Evolutionary conservation across 1,140 invertebrate species (phyloP), one percentile per base, ranked within the genome.

Genomic region (Drosophila parvula): DNA sequence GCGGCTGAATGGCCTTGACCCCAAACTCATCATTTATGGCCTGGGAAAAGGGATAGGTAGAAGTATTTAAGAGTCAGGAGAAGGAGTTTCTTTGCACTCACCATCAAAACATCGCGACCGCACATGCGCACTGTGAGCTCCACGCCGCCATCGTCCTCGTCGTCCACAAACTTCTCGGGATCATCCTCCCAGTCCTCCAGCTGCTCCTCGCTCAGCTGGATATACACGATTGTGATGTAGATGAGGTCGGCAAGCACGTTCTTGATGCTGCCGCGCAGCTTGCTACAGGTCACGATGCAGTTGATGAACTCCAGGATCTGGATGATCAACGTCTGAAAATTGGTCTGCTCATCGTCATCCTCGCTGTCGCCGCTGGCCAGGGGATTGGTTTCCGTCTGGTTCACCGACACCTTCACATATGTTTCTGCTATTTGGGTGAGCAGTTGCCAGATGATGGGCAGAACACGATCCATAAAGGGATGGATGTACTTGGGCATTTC

Each of bases 241-340:
- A 97, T 93, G 4, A 97, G 92, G 85, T 97, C 95, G 27, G 94
- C 92, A 28, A 96, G 79, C 3, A 95, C 94, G 82, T 95, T 94
- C 75, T 95, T 95, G 0, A 97, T 92, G n/a, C 94, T 92, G 65
- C 93, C 93, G 2, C 94, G 93, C 71, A 95, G 95, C 48, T 94
- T 93, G 27, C 92, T 93, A 60, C 96, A 95, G 11, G 96, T 93
- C 28, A 96, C 92, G 16, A 93, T 86, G 53, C 91, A 94, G 59
- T 94, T 93, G 16, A 97, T 94, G 80, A 97, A 96, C 84, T 97
- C 96, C 80, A 97, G 96, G 30, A 96, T 95, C 55, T 95, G 94
- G 79, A 95, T 95, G n/a, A 97, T 94, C 30, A 97, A 92, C 70
- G 95, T 95, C 78, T 95, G 95, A 84, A 96, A 96, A 55, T 96